A percentile compares a stretch with the other conserved stretches of the same genome.
These are phyloP conservation scores for Leistus spinibarbis DNA, from an alignment of 2,888 invertebrate species.

Conservation along the genomic window DNA sequence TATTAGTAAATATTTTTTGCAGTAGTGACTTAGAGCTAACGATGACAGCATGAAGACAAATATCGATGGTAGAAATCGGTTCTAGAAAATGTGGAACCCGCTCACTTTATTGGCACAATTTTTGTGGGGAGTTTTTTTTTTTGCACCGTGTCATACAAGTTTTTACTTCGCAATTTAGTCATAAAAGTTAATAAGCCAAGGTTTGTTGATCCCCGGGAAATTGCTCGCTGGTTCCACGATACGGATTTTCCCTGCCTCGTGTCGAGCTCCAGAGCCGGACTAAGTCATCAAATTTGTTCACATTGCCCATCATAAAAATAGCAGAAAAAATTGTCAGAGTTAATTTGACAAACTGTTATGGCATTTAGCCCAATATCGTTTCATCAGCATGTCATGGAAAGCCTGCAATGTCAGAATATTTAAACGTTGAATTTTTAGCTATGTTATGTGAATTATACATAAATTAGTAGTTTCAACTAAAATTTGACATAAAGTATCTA, in stretches of 20 bases:
- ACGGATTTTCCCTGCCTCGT: background rate
- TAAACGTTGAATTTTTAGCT: too few relatives aligned
- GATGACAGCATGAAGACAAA: background rate
- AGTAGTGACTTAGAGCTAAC: too few relatives aligned
- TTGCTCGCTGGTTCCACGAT: slow-evolving; percentile 43
- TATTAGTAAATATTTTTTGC: too few relatives aligned
- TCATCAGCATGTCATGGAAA: too few relatives aligned
- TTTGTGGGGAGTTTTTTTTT: slow-evolving; percentile 40
- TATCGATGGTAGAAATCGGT: slow-evolving; percentile 32
- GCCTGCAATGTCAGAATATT: too few relatives aligned
- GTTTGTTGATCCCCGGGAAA: slow-evolving; percentile 53
- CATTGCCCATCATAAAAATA: too few relatives aligned
- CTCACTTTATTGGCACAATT: slow-evolving; percentile 41
- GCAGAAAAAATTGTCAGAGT: too few relatives aligned
- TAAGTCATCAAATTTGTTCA: background rate
- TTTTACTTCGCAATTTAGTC: slow-evolving; percentile 47
- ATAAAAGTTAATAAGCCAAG: slow-evolving; percentile 54
- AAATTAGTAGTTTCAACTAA: too few relatives aligned
- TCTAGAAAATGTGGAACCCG: slow-evolving; percentile 38
- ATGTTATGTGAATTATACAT: too few relatives aligned
- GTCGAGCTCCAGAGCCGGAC: background rate
- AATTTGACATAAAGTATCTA: too few relatives aligned
- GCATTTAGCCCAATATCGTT: too few relatives aligned
- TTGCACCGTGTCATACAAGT: slow-evolving; percentile 41
- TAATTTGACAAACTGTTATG: too few relatives aligned